Conservation (phyloP, 1,140 invertebrate genomes). For the Trichonephila clavata region DNA sequence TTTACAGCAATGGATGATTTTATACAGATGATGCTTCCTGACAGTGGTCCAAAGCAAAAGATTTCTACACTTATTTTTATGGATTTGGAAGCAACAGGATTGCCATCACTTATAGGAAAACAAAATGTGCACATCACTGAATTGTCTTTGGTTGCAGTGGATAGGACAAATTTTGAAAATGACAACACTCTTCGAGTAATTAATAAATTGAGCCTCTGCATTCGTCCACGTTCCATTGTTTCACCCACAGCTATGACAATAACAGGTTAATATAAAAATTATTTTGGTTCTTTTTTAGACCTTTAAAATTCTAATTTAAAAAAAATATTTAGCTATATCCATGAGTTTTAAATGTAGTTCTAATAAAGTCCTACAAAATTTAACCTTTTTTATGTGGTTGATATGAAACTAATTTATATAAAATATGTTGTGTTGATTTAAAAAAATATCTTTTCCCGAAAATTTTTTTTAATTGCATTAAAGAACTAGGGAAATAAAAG, state of each 20-base stretch:
- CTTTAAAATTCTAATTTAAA: too few relatives aligned
- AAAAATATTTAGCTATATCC: too few relatives aligned
- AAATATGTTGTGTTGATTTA: too few relatives aligned
- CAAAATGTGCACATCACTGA: conserved; percentile 77
- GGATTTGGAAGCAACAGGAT: conserved; percentile 77
- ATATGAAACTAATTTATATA: too few relatives aligned
- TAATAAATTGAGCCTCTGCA: conserved; percentile 74
- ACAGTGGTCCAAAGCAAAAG: neutral
- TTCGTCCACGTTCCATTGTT: conserved; percentile 66
- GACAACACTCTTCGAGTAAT: conserved; percentile 59
- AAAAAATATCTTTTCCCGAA: too few relatives aligned
- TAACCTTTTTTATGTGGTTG: too few relatives aligned
- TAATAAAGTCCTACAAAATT: too few relatives aligned
- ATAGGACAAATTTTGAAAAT: conserved; percentile 67
- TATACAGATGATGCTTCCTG: conserved; percentile 32
- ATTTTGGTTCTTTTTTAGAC: too few relatives aligned
- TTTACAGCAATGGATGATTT: conserved; percentile 20
- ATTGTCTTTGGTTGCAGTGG: conserved; percentile 75
- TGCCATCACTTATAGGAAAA: conserved; percentile 69
- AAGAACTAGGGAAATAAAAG: too few relatives aligned
- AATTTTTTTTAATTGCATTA: too few relatives aligned
- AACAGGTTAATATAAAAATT: conserved; percentile 63
- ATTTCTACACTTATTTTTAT: conserved; percentile 76
- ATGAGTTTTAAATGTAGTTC: too few relatives aligned
- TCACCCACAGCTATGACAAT: conserved; percentile 60